Conservation (phyloP, 2,113 vertebrate species). For the Catharus bicknelli region DNA sequence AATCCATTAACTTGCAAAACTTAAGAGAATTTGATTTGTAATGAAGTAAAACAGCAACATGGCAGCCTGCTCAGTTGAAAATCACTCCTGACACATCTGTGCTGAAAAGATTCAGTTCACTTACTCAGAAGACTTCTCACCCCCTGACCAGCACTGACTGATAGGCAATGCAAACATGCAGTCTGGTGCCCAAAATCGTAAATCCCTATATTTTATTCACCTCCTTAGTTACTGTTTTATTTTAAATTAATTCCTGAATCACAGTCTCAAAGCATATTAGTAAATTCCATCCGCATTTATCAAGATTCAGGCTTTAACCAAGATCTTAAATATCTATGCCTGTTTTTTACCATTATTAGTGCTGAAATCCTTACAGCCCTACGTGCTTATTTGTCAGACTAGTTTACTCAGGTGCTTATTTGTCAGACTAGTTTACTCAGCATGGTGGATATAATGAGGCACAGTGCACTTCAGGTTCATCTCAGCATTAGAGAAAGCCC, state of each 20-base stretch:
- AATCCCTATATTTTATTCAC: background rate
- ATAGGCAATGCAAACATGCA: background rate
- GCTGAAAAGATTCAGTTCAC: slow-evolving; percentile 40
- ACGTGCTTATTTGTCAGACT: background rate
- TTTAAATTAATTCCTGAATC: background rate
- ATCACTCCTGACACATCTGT: background rate
- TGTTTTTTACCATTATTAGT: background rate
- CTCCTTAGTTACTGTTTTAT: background rate
- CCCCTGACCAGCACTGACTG: background rate
- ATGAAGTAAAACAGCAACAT: slow-evolving; percentile 57
- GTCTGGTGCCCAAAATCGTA: background rate
- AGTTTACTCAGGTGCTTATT: background rate
- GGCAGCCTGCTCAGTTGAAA: background rate
- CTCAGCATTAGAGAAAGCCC: background rate
- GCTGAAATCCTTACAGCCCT: background rate
- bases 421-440: slow-evolving; percentile 24
- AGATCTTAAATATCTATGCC: background rate
- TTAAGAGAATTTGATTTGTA: slow-evolving; percentile 47
- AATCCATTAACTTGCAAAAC: slow-evolving; percentile 62
- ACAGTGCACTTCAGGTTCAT: background rate
- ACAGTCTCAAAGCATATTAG: background rate
- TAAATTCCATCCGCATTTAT: background rate
- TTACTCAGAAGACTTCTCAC: background rate
- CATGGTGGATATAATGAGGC: background rate
- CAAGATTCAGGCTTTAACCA: background rate